Percentiles rank a stretch among this genome's conserved stretches.
phyloP scores from a whole-genome alignment of 2,888 invertebrate species.

The Machimus rusticus region DNA sequence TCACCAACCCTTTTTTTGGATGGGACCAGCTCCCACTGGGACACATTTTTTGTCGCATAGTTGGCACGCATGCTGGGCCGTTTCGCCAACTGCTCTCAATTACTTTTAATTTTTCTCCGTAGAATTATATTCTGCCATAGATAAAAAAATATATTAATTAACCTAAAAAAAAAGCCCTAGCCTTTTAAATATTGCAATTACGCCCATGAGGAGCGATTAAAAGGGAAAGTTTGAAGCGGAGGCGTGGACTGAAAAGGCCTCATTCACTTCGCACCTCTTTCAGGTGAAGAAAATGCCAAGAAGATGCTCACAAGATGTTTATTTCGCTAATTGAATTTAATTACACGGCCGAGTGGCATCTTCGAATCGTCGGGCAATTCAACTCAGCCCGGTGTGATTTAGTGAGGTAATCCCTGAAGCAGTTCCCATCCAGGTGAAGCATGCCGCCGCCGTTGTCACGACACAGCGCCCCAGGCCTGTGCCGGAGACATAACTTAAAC shows the following conservation, averaged over 20 bases:
- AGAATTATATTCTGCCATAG: neutral
- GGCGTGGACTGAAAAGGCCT: neutral
- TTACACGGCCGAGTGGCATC: neutral
- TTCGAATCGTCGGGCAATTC: neutral
- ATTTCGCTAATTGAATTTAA: conserved; percentile 28
- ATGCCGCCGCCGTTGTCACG: neutral
- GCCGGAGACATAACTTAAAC: neutral
- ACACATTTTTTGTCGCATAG: neutral
- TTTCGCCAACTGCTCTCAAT: neutral
- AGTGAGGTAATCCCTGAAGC: neutral
- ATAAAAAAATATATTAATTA: neutral
- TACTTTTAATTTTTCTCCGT: neutral
- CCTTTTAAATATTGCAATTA: neutral
- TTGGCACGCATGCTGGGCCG: neutral
- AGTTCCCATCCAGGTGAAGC: neutral
- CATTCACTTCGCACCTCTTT: neutral
- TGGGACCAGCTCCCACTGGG: neutral
- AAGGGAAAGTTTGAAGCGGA: neutral
- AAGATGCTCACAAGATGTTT: neutral
- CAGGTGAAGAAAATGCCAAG: neutral
- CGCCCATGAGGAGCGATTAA: neutral
- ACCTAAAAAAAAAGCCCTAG: neutral
- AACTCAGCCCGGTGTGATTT: neutral
- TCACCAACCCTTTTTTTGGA: conserved; percentile 20
- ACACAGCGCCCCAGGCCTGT: neutral